A percentile compares a stretch with the other conserved stretches of the same genome.
Evolutionary conservation across 2,113 vertebrate species (phyloP).

Genomic region (Cacatua alba): DNA sequence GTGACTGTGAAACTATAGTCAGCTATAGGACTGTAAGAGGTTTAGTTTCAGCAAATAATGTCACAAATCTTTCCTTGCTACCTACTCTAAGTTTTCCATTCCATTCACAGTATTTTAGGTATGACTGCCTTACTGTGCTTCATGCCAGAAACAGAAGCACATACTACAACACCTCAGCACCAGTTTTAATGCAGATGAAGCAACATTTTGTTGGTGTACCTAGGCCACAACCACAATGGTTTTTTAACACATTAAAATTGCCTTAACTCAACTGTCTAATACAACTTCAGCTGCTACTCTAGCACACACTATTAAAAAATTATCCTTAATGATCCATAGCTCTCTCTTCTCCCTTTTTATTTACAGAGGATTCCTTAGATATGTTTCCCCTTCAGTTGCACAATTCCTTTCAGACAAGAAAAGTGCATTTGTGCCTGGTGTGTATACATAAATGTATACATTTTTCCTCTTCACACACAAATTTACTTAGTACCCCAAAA

Average conservation of each 20-base stretch:
- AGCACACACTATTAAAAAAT: neutral
- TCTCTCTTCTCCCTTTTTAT: neutral
- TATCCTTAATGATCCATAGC: neutral
- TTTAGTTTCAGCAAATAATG: neutral
- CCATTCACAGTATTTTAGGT: neutral
- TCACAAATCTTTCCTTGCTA: neutral
- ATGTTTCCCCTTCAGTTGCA: neutral
- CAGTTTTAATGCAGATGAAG: neutral
- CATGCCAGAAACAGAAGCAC: neutral
- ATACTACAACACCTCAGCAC: neutral
- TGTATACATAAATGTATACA: neutral
- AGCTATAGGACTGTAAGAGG: neutral
- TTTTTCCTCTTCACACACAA: neutral
- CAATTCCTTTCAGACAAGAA: neutral
- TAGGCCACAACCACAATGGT: neutral
- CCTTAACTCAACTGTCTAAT: neutral
- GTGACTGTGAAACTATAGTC: neutral
- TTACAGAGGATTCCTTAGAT: neutral
- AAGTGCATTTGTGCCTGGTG: neutral
- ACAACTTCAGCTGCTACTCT: neutral
- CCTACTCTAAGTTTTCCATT: neutral
- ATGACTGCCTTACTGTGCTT: neutral
- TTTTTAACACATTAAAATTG: neutral
- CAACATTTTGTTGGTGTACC: neutral
- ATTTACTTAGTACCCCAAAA: neutral